Base-by-base conservation (phyloP, 2,113 vertebrate genomes). In the Clinocottus analis region DNA sequence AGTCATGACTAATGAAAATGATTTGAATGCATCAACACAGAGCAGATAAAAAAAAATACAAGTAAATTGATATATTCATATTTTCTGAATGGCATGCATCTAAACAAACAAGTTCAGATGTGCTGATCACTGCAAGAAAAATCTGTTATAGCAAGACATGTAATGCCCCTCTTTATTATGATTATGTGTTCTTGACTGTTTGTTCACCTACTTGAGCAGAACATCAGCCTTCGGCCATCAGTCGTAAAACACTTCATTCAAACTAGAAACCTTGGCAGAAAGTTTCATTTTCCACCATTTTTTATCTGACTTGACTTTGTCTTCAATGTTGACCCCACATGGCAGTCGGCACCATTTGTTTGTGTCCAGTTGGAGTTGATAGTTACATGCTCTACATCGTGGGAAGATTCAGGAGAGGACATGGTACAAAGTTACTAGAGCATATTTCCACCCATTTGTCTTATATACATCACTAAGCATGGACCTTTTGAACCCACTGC, bases 111-210 rank as follows among this genome's bases (percentile, higher is more conserved):
- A 66, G 51, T 68, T 19, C 56, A 82, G 60, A 83, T 76, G 70
- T 72, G 61, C 21, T 78, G 60, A 73, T 75, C 61, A 33, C 45
- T 35, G 41, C 60, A 61, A 63, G 53, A 80, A 43, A 78, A 67
- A 83, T 80, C 37, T 59, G 45, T 66, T 41, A 55, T 65, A 67
- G 79, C 61, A 55, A 82, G 62, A 17, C 35, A 12, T 59, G 21
- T 69, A 53, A 25, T 78, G 55, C 29, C 65, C 37, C 39, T 78
- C 58, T 73, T 27, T 3, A 2, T 41, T 13, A 23, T 65, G 16
- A 19, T 13, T 41, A 4, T 61, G 27, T 62, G 79, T 77, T 64
- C 72, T 65, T 79, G 25, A 33, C 63, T 69, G 55, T 63, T 75
- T 72, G 33, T 82, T 79, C 39, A 63, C 9, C 11, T 55, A 29